Percentiles rank a stretch among this genome's conserved stretches.
Evolutionary conservation across 2,113 vertebrate species (phyloP).

Genomic region (Laticauda laticaudata): DNA sequence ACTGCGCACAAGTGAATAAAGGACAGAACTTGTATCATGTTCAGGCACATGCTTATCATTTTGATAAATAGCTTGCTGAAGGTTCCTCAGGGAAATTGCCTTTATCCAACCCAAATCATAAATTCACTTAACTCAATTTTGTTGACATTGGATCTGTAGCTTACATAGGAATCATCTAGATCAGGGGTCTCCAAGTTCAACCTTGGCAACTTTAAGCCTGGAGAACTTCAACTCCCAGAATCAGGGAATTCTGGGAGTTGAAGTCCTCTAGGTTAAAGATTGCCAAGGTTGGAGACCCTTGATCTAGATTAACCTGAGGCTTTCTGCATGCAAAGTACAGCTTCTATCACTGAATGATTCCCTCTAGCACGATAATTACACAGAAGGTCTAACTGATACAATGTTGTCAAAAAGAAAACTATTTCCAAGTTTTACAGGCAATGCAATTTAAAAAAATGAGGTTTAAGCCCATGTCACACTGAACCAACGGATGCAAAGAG

Average conservation of each 20-base stretch:
- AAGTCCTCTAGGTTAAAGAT: too few species aligned
- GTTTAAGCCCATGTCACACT: too few species aligned
- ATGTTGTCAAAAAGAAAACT: neutral
- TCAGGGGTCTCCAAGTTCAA: neutral
- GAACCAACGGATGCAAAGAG: too few species aligned
- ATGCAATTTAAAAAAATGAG: constrained; percentile 24
- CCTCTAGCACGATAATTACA: neutral
- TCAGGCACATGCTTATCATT: neutral
- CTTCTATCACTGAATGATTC: neutral
- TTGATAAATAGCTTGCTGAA: neutral
- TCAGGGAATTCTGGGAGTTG: too few species aligned
- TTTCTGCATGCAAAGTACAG: neutral
- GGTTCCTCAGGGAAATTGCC: neutral
- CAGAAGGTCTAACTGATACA: constrained; percentile 26
- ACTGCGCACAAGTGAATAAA: neutral
- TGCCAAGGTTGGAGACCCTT: neutral
- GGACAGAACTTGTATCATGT: neutral
- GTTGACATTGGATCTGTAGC: neutral
- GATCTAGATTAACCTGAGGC: neutral
- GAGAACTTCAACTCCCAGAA: too few species aligned
- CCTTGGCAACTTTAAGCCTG: too few species aligned
- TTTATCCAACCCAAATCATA: neutral
- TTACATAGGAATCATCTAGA: neutral
- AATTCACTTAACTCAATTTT: neutral
- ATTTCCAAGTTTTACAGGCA: constrained; percentile 47